These are phyloP conservation scores for Neoseiulus cucumeris DNA, from an alignment of 1,140 invertebrate genomes.

Conservation along the genomic window DNA sequence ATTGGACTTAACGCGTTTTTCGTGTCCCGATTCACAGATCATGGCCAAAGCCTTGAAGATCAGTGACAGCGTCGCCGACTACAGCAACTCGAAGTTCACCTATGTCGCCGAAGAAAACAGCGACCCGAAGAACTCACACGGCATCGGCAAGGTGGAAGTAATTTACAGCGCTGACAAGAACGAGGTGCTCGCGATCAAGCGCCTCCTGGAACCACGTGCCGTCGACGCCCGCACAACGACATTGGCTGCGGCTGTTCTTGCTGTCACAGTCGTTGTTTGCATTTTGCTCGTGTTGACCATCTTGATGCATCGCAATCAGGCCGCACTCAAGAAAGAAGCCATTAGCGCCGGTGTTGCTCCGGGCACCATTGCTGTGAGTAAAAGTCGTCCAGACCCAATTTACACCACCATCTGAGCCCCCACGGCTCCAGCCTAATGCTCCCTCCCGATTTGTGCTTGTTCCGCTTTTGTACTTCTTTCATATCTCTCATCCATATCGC, in stretches of 20 bases:
- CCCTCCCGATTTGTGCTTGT: too few species aligned
- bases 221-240: slow-evolving; percentile 2
- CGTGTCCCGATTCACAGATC: too few species aligned
- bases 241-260: background rate
- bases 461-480: too few species aligned
- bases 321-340: background rate
- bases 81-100: background rate
- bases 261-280: background rate
- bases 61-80: background rate
- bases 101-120: background rate
- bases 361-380: slow-evolving; percentile 1
- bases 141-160: background rate
- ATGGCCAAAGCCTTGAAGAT: background rate
- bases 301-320: background rate
- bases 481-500: too few species aligned
- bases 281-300: background rate
- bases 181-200: background rate
- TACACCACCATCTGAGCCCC: too few species aligned
- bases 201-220: background rate
- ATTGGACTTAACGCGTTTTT: too few species aligned
- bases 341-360: background rate
- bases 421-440: too few species aligned
- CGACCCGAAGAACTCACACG: background rate
- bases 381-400: too few species aligned
- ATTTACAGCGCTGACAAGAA: slow-evolving; percentile 4